Base-by-base conservation (phyloP, 2,797 vertebrate species). In the Prunella strophiata region DNA sequence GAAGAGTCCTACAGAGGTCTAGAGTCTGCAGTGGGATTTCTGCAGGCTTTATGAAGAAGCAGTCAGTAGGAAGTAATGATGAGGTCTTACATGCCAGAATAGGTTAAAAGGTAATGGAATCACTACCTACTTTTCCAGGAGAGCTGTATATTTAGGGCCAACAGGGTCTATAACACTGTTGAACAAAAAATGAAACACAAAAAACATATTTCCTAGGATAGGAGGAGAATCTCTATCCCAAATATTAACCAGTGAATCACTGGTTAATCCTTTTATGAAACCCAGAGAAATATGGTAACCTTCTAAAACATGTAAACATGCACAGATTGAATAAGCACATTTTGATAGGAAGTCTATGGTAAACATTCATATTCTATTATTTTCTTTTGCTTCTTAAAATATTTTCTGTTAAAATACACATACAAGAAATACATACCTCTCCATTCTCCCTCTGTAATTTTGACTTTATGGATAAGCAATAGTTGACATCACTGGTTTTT, bases 371-470 rank as follows among this genome's bases (percentile, higher is more conserved):
- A 71, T 62, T 74, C 73, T 18, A 52, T 61, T 68, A 14, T 40
- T 43, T 72, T 59, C 7, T 85, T 19, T 19, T 55, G 6, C 52
- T 84, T 82, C 29, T 65, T 68, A 76, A 84, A 73, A 50, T 26
- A 63, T 34, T 26, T 80, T 80, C 32, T 75, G 8, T 26, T 54
- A 76, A 89, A 59, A 88, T 45, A 91, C 4, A 13, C 26, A 65
- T 34, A 27, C 27, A 80, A 77, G 16, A 79, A 95, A 65, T 92
- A 94, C 94, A 91, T 98, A 99, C 98, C 98, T 98, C 98, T 79
- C 98, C 98, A 98, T 98, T 98, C 91, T 99, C 98, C 58, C 98
- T 98, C 96, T 98, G 98, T 89, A 99, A 97, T 97, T 98, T 99
- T 73, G 98, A 98, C 96, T 98, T 98, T 98, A 98, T 98, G 93